Base-by-base conservation (phyloP, 2,113 vertebrate genomes). In the Diadophis punctatus region DNA sequence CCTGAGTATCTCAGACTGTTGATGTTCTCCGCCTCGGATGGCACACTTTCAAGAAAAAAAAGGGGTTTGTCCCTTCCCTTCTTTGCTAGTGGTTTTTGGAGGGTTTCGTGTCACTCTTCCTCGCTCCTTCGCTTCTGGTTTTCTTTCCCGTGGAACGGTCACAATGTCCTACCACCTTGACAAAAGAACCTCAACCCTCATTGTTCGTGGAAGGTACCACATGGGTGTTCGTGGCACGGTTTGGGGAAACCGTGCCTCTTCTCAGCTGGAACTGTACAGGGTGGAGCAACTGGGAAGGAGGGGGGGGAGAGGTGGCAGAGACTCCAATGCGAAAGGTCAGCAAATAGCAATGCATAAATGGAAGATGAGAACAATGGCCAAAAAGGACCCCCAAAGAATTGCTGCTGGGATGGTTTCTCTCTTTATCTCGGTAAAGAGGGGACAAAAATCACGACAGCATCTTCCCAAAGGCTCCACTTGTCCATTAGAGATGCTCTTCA, bases 311-410 rank as follows among this genome's bases (percentile, higher is more conserved):
- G 89, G 94, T 48, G 74, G 90, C 89, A 95, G 84, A 94, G 88
- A 56, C 95, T 97, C 96, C 94, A 94, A 93, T 85, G 95, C 90
- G 92, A 92, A 96, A 97, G 95, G 96, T 97, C 96, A 97, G 94
- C 49, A 90, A 95, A 95, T 20, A 84, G 84, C n/a, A 0, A 10
- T 2, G 88, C 6, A 4, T 93, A 25, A 93, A 51, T 34, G 86
- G 92, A 92, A 94, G 87, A 74, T 91, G 95, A 95, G 93, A 94
- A 95, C 93, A 96, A 95, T 93, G 94, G 90, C 94, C 48, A 74
- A 96, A 95, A 95, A 95, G 92, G 80, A 53, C 22, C 56, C 55
- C 91, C 0, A 84, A 94, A 96, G 95, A 94, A 96, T 94, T 95
- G 94, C 94, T 46, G 95, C 95, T 95, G 1, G 1, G 93, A 93